Base-by-base conservation (phyloP, 2,888 invertebrate genomes). In the Lasioglossum leucozonium region DNA sequence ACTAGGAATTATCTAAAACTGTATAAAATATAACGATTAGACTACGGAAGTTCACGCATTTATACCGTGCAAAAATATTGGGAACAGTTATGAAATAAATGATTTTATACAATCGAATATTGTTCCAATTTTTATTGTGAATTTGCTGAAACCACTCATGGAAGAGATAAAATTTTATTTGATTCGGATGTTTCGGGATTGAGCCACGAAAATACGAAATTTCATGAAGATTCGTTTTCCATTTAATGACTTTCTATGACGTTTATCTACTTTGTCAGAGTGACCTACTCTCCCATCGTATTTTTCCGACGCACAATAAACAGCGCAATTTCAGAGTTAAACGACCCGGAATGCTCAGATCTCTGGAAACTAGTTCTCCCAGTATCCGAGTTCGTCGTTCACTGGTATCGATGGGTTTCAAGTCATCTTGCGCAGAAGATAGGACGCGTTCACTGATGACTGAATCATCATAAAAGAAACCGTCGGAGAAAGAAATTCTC, bases 351-450 rank as follows among this genome's bases (percentile, higher is more conserved):
- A 58, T 47, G 73, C 22, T 55, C 37, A 40, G 47, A 62, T 69
- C 75, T 72, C 75, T 40, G 37, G 75, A 69, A 47, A 65, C 71
- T 71, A 58, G 72, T 81, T 81, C 75, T 22, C 34, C 30, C 73
- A 34, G 71, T 77, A 69, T 77, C 77, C 34, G 42, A 55, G 79
- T 69, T 76, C 79, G 67, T 71, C 77, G 58, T 71, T 75, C 75
- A 75, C 80, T 77, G 74, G 37, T 83, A 74, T 83, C 77, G 74
- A 71, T 37, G 77, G 65, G 72, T 77, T 84, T 77, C 74, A 62
- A 80, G n/a, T 72, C 44, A 42, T n/a, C 69, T 58, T 47, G 74
- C 80, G 55, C 83, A 42, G 71, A 58, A 16, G 40, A 69, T 47
- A 37, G 71, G 78, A 62, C 69, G 72, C 67, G 55, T 13, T 30